Conservation (phyloP, 2,888 invertebrate genomes). For the Macroteleia sp. region DNA sequence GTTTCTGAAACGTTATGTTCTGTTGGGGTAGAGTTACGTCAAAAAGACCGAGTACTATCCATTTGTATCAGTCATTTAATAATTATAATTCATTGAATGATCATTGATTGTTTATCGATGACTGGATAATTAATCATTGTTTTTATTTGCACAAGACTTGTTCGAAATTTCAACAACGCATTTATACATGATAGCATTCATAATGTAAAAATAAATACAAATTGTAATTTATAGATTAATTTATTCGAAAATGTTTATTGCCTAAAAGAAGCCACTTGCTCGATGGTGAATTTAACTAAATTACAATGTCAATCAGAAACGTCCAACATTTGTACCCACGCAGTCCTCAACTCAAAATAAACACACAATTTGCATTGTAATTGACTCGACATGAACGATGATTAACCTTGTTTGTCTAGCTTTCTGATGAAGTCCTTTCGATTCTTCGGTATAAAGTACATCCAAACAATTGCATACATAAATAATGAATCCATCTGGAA, state of each 20-base stretch:
- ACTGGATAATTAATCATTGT: too few relatives aligned
- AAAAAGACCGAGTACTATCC: too few relatives aligned
- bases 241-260: slow-evolving; percentile 15
- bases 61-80: too few relatives aligned
- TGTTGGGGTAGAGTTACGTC: too few relatives aligned
- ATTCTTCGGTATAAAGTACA: slow-evolving; percentile 1
- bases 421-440: slow-evolving; percentile 13
- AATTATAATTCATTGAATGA: too few relatives aligned
- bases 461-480: not conserved
- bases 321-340: slow-evolving; percentile 31
- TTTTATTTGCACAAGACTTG: too few relatives aligned
- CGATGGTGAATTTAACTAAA: slow-evolving; percentile 16
- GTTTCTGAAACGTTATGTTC: too few relatives aligned
- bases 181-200: too few relatives aligned
- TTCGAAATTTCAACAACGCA: too few relatives aligned
- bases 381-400: too few relatives aligned
- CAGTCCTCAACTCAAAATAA: slow-evolving; percentile 41
- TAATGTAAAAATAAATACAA: too few relatives aligned
- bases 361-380: slow-evolving; percentile 48
- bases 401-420: slow-evolving; percentile 22
- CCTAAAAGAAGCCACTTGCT: not conserved
- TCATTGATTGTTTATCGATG: too few relatives aligned
- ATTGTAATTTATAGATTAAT: not conserved
- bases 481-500: slow-evolving; percentile 20
- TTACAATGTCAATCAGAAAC: slow-evolving; percentile 45